Percentiles rank a stretch among this genome's conserved stretches.
Conservation (phyloP, 2,113 vertebrate genomes). For the Tupaia tana region DNA sequence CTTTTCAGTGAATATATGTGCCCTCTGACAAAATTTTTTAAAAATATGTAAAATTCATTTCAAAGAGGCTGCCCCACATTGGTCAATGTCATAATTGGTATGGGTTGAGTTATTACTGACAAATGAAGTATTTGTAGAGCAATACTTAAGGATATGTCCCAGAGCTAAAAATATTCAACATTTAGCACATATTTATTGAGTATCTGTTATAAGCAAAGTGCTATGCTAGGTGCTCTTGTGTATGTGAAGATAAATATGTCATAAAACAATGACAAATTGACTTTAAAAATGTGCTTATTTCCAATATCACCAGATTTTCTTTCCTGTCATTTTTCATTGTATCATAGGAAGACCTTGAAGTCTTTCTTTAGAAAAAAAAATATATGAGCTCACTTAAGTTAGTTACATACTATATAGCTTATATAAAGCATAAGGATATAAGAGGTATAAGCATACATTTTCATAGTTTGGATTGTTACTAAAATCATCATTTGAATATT, state of each 20-base stretch:
- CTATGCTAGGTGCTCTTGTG: conserved; percentile 1
- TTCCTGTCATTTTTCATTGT: conserved; percentile 60
- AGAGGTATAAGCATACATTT: background rate
- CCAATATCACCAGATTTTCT: conserved; percentile 40
- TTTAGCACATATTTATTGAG: conserved; percentile 34
- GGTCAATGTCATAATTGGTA: background rate
- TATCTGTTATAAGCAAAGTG: conserved; percentile 14
- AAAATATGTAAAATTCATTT: background rate
- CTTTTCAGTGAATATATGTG: no score
- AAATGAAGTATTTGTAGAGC: background rate
- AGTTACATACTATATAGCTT: background rate
- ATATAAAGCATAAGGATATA: background rate
- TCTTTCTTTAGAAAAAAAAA: background rate
- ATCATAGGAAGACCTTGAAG: background rate
- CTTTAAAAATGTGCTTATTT: conserved; percentile 54
- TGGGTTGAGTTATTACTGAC: background rate
- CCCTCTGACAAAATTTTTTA: no score
- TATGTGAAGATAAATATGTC: conserved; percentile 41
- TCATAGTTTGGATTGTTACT: conserved; percentile 43
- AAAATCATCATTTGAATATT: conserved; percentile 21
- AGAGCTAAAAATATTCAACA: conserved; percentile 35
- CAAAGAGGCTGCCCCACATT: background rate
- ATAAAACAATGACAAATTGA: conserved; percentile 57
- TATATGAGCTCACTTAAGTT: background rate
- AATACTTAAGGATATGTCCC: background rate